phyloP scores from a whole-genome alignment of 2,888 invertebrate species.

The Callinectes sapidus region DNA sequence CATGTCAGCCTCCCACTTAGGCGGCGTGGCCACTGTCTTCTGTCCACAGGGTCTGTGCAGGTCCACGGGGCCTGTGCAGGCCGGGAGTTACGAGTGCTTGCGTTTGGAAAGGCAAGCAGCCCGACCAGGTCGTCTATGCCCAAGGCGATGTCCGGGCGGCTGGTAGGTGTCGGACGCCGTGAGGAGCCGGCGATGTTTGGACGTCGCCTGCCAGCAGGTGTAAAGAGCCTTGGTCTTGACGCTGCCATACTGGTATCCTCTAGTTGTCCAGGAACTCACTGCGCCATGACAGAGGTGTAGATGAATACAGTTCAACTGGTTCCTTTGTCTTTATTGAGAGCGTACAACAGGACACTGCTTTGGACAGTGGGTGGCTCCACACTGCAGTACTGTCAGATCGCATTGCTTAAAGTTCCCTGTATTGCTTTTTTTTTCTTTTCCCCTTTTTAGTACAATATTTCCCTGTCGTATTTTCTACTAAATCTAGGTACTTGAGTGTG shows the following conservation, averaged over 20 bases:
- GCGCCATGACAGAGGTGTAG: no score
- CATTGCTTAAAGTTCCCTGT: no score
- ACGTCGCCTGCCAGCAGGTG: background rate
- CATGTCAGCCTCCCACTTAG: constrained; percentile 4
- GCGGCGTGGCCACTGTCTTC: background rate
- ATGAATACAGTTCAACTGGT: background rate
- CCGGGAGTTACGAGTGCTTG: background rate
- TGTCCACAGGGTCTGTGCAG: background rate
- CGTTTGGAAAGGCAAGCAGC: background rate
- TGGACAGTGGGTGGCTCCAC: no score
- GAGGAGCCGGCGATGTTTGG: background rate
- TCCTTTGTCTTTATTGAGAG: no score
- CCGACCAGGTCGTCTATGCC: background rate
- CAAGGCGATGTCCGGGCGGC: background rate
- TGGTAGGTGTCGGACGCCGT: background rate
- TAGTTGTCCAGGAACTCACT: no score
- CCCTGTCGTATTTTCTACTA: no score
- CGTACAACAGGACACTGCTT: no score
- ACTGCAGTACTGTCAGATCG: no score
- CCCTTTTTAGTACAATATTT: no score
- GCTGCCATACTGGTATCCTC: background rate
- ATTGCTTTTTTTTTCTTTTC: no score
- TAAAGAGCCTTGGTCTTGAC: no score
- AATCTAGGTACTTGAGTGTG: no score
- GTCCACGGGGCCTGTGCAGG: background rate